Evolutionary conservation across 2,888 invertebrate species (phyloP).

Genomic region (Tachina grossa): DNA sequence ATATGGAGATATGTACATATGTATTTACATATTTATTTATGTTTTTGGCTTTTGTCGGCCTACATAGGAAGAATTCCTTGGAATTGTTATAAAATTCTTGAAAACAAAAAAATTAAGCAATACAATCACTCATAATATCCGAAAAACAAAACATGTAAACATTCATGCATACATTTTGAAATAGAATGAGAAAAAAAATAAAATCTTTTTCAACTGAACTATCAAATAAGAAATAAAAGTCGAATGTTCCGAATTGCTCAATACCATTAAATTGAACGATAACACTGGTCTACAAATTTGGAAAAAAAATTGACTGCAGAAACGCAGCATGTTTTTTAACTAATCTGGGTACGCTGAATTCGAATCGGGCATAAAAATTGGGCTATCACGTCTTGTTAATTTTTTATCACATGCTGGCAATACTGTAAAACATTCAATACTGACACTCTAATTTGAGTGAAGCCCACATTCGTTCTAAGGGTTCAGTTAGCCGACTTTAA

Average conservation of each 20-base stretch:
- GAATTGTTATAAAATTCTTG: slow-evolving; percentile 48
- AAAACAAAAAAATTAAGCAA: slow-evolving; percentile 19
- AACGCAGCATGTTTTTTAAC: no score
- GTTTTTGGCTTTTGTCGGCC: slow-evolving; percentile 44
- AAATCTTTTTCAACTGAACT: slow-evolving; percentile 30
- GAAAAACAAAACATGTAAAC: slow-evolving; percentile 6
- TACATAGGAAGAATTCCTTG: slow-evolving; percentile 44
- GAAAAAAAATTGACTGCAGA: no score
- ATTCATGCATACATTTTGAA: slow-evolving; percentile 7
- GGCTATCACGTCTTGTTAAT: no score
- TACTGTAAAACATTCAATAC: no score
- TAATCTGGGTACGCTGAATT: no score
- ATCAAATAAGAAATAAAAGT: not conserved
- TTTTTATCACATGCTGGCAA: no score
- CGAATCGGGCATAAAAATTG: no score
- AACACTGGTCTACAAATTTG: no score
- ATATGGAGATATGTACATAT: no score
- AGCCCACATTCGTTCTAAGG: no score
- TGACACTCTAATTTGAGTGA: no score
- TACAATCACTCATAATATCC: slow-evolving; percentile 31
- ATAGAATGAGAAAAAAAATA: not conserved
- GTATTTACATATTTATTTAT: slow-evolving; percentile 16
- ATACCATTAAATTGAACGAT: slow-evolving; percentile 30
- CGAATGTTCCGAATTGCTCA: slow-evolving; percentile 20
- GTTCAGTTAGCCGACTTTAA: no score